phyloP scores from a whole-genome alignment of 2,888 invertebrate genomes.

The Melieria omissa region DNA sequence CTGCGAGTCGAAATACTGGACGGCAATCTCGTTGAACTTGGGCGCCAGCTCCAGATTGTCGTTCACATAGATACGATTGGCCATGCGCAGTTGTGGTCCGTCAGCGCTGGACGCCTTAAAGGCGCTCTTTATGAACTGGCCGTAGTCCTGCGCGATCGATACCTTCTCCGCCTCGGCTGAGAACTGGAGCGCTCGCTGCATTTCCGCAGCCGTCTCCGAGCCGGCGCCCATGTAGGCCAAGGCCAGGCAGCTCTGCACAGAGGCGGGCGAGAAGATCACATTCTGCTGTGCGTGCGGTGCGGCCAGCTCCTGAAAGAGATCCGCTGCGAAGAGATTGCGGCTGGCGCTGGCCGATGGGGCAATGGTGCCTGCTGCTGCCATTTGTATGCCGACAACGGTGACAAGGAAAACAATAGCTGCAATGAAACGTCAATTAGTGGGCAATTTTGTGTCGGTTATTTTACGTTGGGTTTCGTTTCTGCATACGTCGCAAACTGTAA shows the following conservation, averaged over 20 bases:
- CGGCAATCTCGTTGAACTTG: slow-evolving; percentile 71
- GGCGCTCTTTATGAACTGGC: slow-evolving; percentile 48
- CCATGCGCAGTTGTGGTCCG: slow-evolving; percentile 68
- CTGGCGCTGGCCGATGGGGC: slow-evolving; percentile 46
- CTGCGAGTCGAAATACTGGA: slow-evolving; percentile 73
- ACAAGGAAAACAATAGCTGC: not conserved
- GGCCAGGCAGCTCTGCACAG: slow-evolving; percentile 77
- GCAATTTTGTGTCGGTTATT: too few relatives aligned
- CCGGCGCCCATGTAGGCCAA: slow-evolving; percentile 78
- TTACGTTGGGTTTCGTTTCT: too few relatives aligned
- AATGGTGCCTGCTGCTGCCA: slow-evolving; percentile 41
- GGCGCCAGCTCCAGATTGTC: slow-evolving; percentile 69
- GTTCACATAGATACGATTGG: slow-evolving; percentile 79
- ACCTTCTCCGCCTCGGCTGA: slow-evolving; percentile 45
- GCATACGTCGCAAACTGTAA: too few relatives aligned
- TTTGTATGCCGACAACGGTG: slow-evolving; percentile 19
- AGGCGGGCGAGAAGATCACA: slow-evolving; percentile 64
- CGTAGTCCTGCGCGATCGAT: slow-evolving; percentile 52
- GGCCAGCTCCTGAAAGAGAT: slow-evolving; percentile 49
- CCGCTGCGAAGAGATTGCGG: slow-evolving; percentile 53
- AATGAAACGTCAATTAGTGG: too few relatives aligned
- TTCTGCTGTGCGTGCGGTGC: slow-evolving; percentile 45
- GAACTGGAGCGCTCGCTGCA: slow-evolving; percentile 51
- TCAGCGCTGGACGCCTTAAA: slow-evolving; percentile 36
- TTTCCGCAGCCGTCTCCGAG: slow-evolving; percentile 64